Evolutionary conservation across 2,797 vertebrate species (phyloP).

Genomic region (Allobates femoralis): DNA sequence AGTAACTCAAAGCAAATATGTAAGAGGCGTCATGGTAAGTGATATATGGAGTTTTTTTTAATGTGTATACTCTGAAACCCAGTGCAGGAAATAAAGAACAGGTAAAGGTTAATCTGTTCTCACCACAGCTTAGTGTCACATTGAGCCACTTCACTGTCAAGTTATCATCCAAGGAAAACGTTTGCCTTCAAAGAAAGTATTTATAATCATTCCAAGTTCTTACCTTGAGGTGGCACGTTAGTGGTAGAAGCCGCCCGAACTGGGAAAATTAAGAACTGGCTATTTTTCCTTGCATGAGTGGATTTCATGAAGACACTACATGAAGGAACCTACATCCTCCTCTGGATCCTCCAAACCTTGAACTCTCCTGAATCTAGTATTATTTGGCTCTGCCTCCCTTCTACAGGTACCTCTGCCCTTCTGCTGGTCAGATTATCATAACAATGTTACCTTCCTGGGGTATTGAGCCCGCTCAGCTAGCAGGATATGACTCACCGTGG

Average conservation of each 20-base stretch:
- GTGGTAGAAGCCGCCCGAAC: background rate
- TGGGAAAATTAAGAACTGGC: background rate
- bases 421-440: too few relatives aligned
- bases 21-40: slow-evolving; percentile 1
- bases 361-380: background rate
- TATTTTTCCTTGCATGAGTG: background rate
- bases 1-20: background rate
- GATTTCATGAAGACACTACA: too few relatives aligned
- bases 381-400: too few relatives aligned
- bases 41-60: background rate
- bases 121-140: slow-evolving; percentile 14
- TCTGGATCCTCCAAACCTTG: background rate
- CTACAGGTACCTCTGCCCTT: too few relatives aligned
- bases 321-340: background rate
- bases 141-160: background rate
- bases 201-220: background rate
- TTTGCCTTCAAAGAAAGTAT: background rate
- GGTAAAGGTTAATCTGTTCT: slow-evolving; percentile 51
- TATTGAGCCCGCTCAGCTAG: too few relatives aligned
- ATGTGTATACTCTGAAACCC: slow-evolving; percentile 27
- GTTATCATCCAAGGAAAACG: slow-evolving; percentile 3
- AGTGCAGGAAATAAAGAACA: slow-evolving; percentile 21
- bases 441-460: too few relatives aligned
- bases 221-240: background rate
- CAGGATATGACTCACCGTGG: too few relatives aligned